Evolutionary conservation across 1,140 invertebrate species (phyloP).

Genomic region (Pseudobourletiella spinata): DNA sequence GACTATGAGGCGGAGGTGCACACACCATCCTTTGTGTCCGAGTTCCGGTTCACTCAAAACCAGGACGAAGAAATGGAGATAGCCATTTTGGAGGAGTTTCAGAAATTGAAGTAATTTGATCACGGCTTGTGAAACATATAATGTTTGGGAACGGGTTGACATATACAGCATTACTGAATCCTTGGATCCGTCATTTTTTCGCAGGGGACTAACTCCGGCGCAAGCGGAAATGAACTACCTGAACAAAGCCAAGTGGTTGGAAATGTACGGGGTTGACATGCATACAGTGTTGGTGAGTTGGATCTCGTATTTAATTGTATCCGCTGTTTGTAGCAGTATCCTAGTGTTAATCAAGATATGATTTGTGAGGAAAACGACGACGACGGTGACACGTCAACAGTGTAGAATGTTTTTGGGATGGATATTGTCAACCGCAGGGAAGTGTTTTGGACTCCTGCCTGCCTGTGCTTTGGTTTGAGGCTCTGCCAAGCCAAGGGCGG

Average conservation of each 20-base stretch:
- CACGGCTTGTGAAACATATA: not conserved
- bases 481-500: no score
- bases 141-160: no score
- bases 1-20: slow-evolving; percentile 89
- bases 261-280: slow-evolving; percentile 95
- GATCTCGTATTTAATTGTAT: not conserved
- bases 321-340: not conserved
- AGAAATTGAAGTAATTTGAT: slow-evolving; percentile 53
- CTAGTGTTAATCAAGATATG: not conserved
- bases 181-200: no score
- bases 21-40: slow-evolving; percentile 89
- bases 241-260: slow-evolving; percentile 89
- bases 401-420: no score
- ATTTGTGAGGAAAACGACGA: not conserved
- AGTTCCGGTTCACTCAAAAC: slow-evolving; percentile 90
- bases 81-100: slow-evolving; percentile 79
- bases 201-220: slow-evolving; percentile 69
- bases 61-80: slow-evolving; percentile 91
- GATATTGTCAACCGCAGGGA: no score
- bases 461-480: no score
- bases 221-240: slow-evolving; percentile 87
- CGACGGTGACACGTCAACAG: no score
- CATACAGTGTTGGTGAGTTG: slow-evolving; percentile 67
- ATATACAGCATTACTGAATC: no score
- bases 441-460: no score